Base-by-base conservation (phyloP, 2,113 vertebrate species). In the Colossoma macropomum region DNA sequence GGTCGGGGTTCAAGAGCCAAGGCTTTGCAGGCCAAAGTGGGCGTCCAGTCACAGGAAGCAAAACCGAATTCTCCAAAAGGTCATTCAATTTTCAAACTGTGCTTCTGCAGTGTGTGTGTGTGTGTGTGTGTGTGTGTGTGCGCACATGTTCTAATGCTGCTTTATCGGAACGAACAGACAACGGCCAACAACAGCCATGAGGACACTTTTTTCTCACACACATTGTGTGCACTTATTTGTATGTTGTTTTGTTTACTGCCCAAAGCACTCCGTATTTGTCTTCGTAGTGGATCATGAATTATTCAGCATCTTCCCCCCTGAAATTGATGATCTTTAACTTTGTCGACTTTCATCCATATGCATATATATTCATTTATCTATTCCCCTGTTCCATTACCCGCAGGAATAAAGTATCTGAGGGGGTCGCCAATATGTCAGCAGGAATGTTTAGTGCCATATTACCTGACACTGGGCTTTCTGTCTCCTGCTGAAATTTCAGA, bases 391-490 rank as follows among this genome's bases (percentile, higher is more conserved):
- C 54, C 79, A 72, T 85, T 77, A 81, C 56, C 72, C 70, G 19
- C 27, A 80, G 73, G 82, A 54, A 25, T 32, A 28, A 32, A 72
- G 74, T 59, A 87, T 75, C 82, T 62, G 69, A 81, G 62, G 62
- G 56, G 19, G 69, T 38, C 68, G 69, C 50, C 82, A 13, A 34
- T 30, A 66, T 81, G 79, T 87, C 82, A 70, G 86, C 54, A 28
- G 86, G 86, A 81, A 79, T 63, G 82, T 84, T 78, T 79, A 75
- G 82, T 63, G 75, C 69, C 62, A 50, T 81, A 81, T 81, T 87
- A 82, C 69, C 86, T 75, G 82, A 73, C 54, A 77, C 82, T 48
- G 54, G 74, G 74, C 13, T 78, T 69, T 30, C 54, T 48, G 63
- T 66, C 65, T 78, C 82, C 78, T 34, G 23, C 75, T 52, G 34